phyloP scores from a whole-genome alignment of 2,113 vertebrate species.

The Progne subis region DNA sequence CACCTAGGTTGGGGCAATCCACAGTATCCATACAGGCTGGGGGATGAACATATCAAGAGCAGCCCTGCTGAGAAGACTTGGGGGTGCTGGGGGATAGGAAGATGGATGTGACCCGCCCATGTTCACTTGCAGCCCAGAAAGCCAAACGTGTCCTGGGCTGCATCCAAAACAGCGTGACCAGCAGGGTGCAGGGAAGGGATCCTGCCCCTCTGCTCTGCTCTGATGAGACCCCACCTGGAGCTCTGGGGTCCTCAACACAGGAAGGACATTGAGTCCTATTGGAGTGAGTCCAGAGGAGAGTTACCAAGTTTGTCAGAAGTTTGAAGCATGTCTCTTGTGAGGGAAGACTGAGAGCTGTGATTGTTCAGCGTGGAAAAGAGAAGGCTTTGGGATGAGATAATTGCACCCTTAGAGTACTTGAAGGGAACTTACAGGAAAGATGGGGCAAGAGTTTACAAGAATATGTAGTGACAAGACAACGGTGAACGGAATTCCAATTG shows the following conservation, averaged over 20 bases:
- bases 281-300: background rate
- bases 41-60: fast-evolving
- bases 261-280: background rate
- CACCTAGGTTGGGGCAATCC: background rate
- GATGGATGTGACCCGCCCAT: background rate
- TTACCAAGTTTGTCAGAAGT: background rate
- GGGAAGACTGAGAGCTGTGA: background rate
- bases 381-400: background rate
- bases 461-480: background rate
- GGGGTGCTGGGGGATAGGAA: background rate
- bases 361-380: background rate
- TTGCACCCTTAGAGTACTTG: background rate
- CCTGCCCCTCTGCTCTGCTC: background rate
- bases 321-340: background rate
- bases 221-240: background rate
- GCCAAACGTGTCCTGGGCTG: background rate
- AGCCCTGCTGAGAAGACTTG: background rate
- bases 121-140: background rate
- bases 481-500: background rate
- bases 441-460: background rate
- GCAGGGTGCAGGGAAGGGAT: background rate
- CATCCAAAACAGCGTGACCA: background rate
- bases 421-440: background rate
- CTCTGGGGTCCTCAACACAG: background rate
- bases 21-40: background rate